Evolutionary conservation across 2,797 vertebrate genomes (phyloP), one percentile per base, ranked within the genome.

Genomic region (Astyanax mexicanus): DNA sequence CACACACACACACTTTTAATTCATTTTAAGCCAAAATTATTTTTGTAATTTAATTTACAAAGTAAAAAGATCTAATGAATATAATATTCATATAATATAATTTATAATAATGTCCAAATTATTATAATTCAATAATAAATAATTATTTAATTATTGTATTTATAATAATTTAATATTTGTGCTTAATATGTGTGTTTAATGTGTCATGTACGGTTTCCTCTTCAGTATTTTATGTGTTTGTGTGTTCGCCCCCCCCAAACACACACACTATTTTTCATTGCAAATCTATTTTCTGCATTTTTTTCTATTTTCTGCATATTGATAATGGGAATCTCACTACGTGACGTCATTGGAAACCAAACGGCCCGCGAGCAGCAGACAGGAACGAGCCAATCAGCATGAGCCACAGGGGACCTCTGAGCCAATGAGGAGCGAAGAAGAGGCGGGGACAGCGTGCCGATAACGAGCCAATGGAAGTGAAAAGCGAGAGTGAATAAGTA

Each of bases 371-470:
- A 65, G 55, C 52, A 55, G 23, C 13, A 23, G 38, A 32, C 1
- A 32, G 54, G 21, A 37, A 60, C 32, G 25, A 74, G 21, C 74
- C 38, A 83, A 80, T 82, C 55, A 80, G 37, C 57, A 64, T 32
- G 29, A 49, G 72, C 61, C 77, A 61, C 40, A 19, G 4, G 68
- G 0, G 29, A 62, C 45, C 44, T 29, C 29, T 72, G 73, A 74
- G 77, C 91, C 89, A 91, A 89, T 90, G 69, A 51, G 49, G 45
- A 73, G 32, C 1, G 25, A 25, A 23, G 10, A 4, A 29, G 54
- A 77, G 90, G 86, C 77, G 75, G 87, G 80, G 1, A 64, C 69
- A 64, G 21, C 44, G 60, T 17, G 12, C 12, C 11, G 61, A 62
- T 27, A 67, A 12, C 35, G 19, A 47, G 37, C 84, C 85, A 86